Percentiles rank a stretch among this genome's conserved stretches.
Evolutionary conservation across 2,888 invertebrate genomes (phyloP).

Genomic region (Cheilosia soror): DNA sequence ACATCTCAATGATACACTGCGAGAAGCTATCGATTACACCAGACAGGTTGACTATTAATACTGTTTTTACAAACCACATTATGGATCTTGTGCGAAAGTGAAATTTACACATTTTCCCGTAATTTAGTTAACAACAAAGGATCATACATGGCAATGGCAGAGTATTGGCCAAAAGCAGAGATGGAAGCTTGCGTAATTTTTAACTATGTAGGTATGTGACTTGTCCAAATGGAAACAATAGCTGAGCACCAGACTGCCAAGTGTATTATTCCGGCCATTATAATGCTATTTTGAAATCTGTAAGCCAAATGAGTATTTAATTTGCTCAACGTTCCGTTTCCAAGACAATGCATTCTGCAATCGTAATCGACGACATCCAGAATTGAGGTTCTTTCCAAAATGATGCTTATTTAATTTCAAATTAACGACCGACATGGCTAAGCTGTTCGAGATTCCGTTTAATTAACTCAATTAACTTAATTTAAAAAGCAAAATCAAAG

Average conservation of each 20-base stretch:
- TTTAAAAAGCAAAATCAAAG: slow-evolving; percentile 40
- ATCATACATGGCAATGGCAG: slow-evolving; percentile 45
- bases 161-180: slow-evolving; percentile 53
- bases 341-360: slow-evolving; percentile 16
- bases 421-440: slow-evolving; percentile 25
- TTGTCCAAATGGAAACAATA: slow-evolving; percentile 16
- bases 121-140: slow-evolving; percentile 26
- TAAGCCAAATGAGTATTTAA: slow-evolving; percentile 45
- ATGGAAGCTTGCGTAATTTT: slow-evolving; percentile 51
- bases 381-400: slow-evolving; percentile 28
- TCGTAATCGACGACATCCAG: not conserved
- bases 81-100: slow-evolving; percentile 57
- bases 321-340: slow-evolving; percentile 23
- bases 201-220: not conserved
- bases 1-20: no score
- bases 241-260: not conserved
- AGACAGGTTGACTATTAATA: not conserved
- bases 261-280: not conserved
- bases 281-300: slow-evolving; percentile 7
- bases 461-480: slow-evolving; percentile 46
- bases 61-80: not conserved
- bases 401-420: slow-evolving; percentile 23
- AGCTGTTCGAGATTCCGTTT: slow-evolving; percentile 21
- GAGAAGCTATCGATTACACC: not conserved
- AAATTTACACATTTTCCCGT: slow-evolving; percentile 59